Conservation (phyloP, 2,113 vertebrate species). For the Rhagologus leucostigma region DNA sequence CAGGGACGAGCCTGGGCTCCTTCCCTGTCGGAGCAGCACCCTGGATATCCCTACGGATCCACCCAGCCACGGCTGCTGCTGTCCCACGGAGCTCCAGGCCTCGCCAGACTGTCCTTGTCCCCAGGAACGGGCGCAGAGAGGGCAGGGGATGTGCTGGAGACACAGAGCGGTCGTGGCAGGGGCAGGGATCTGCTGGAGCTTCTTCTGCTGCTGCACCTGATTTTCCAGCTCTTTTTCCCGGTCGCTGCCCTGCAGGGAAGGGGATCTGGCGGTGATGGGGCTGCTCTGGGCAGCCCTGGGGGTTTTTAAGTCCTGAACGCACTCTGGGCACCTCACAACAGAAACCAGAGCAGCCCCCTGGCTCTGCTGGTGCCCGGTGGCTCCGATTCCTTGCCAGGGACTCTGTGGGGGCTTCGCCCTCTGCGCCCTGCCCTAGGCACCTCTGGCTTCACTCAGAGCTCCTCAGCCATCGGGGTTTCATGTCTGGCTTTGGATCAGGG, state of each 20-base stretch:
- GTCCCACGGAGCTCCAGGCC: neutral
- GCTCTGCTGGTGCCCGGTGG: fast-evolving
- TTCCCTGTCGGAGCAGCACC: fast-evolving
- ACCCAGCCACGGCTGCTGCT: neutral
- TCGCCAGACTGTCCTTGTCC: neutral
- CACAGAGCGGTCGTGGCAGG: neutral
- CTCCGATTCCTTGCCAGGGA: fast-evolving
- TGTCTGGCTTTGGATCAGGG: neutral
- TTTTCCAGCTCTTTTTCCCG: neutral
- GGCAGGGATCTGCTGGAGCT: neutral
- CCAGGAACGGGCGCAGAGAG: fast-evolving
- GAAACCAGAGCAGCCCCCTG: neutral
- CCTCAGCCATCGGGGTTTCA: fast-evolving
- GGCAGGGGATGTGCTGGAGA: neutral
- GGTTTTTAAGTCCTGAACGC: neutral
- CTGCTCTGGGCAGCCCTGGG: neutral
- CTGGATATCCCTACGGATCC: neutral
- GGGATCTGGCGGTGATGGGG: neutral
- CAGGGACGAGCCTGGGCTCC: neutral
- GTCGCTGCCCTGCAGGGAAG: neutral
- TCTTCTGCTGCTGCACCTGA: neutral
- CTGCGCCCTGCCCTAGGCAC: fast-evolving
- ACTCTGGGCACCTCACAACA: fast-evolving
- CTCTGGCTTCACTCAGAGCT: neutral
- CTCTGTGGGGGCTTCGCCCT: fast-evolving